These are phyloP conservation scores for Electrona antarctica DNA, from an alignment of 2,113 vertebrate species.

Conservation along the genomic window DNA sequence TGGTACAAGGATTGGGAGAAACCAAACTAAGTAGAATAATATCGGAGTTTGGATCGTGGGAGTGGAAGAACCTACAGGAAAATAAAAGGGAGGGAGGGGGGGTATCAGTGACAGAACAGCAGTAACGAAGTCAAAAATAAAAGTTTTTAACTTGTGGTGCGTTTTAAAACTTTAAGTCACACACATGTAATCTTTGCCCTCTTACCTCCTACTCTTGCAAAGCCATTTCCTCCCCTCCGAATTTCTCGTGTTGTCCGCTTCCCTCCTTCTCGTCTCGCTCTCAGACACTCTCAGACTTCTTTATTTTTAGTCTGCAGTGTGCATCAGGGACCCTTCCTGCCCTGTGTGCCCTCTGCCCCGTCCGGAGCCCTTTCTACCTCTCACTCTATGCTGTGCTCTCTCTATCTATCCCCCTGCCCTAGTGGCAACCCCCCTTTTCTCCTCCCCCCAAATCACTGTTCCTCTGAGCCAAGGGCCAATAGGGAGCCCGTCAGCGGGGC, in stretches of 20 bases:
- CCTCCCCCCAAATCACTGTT: slow-evolving; percentile 66
- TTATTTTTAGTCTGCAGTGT: background rate
- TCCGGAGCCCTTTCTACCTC: slow-evolving; percentile 12
- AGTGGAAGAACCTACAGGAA: background rate
- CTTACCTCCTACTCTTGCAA: slow-evolving; percentile 37
- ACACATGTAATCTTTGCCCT: background rate
- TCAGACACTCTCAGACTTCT: slow-evolving; percentile 16
- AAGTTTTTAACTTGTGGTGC: background rate
- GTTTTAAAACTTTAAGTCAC: no score
- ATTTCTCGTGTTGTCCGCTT: background rate
- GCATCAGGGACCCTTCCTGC: background rate
- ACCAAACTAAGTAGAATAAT: slow-evolving; percentile 53
- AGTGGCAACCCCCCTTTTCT: slow-evolving; percentile 20
- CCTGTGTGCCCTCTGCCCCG: background rate
- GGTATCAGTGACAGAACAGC: background rate
- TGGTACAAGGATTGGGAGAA: slow-evolving; percentile 88
- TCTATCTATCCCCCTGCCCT: slow-evolving; percentile 58
- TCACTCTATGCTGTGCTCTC: slow-evolving; percentile 14
- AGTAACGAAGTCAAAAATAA: background rate
- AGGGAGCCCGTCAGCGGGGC: slow-evolving; percentile 67
- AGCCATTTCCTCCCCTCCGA: slow-evolving; percentile 37
- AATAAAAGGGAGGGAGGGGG: background rate
- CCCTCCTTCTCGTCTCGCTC: slow-evolving; percentile 1
- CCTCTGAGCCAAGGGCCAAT: slow-evolving; percentile 65
- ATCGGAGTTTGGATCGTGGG: background rate